A percentile compares a stretch with the other conserved stretches of the same genome.
phyloP scores from a whole-genome alignment of 2,888 invertebrate genomes.

The Heliconius aoede region DNA sequence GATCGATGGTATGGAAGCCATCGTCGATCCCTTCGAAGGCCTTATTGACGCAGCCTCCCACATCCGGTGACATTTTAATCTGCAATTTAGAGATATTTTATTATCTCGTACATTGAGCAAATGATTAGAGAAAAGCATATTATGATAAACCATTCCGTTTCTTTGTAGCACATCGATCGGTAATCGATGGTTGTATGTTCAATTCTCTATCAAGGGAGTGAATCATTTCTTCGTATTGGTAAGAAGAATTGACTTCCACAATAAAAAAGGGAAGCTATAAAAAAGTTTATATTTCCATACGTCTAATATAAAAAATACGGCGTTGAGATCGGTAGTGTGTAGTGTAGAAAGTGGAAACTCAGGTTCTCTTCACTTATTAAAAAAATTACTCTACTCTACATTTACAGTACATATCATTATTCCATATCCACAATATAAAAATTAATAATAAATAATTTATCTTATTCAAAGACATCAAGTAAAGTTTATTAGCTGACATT shows the following conservation, averaged over 20 bases:
- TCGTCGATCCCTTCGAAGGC: slow-evolving; percentile 74
- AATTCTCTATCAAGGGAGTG: neutral
- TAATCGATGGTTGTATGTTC: neutral
- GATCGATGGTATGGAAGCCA: slow-evolving; percentile 79
- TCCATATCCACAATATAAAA: neutral
- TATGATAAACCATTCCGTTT: too few relatives aligned
- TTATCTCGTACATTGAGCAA: neutral
- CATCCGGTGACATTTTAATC: slow-evolving; percentile 48
- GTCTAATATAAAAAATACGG: neutral
- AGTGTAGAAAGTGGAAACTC: neutral
- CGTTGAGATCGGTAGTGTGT: neutral
- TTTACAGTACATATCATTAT: neutral
- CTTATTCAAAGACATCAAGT: neutral
- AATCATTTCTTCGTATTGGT: too few relatives aligned
- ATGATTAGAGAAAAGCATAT: neutral
- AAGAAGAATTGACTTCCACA: too few relatives aligned
- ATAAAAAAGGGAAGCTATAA: too few relatives aligned
- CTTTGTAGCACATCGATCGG: too few relatives aligned
- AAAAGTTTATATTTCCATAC: too few relatives aligned
- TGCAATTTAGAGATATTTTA: slow-evolving; percentile 28
- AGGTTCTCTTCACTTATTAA: neutral
- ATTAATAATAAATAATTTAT: neutral
- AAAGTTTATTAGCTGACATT: neutral
- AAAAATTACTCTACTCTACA: neutral
- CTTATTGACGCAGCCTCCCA: slow-evolving; percentile 71